Evolutionary conservation across 2,888 invertebrate species (phyloP).

Genomic region (Strigamia transsilvanica): DNA sequence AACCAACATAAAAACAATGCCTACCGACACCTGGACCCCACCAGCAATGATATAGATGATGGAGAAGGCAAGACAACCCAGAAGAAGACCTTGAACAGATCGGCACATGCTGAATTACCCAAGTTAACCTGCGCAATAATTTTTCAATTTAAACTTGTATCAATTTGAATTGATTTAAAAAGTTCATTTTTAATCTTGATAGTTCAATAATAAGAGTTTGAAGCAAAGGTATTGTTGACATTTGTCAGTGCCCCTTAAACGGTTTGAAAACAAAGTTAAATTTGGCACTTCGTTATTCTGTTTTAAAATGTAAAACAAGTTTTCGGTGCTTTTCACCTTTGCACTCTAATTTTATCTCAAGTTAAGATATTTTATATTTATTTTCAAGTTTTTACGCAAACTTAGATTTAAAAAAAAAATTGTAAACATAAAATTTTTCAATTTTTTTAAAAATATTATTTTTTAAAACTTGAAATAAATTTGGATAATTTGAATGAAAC

Average conservation of each 20-base stretch:
- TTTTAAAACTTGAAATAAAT: background rate
- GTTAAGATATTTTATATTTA: background rate
- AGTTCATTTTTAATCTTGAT: no score
- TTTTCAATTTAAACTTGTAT: no score
- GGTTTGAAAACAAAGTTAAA: background rate
- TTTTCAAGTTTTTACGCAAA: background rate
- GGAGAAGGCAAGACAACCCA: constrained; percentile 52
- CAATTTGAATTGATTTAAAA: no score
- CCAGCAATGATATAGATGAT: constrained; percentile 66
- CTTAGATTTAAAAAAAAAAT: no score
- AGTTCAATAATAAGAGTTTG: no score
- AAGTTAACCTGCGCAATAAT: background rate
- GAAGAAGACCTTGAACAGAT: constrained; percentile 44
- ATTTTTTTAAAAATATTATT: background rate
- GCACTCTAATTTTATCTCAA: background rate
- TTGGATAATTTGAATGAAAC: background rate
- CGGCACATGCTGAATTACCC: constrained; percentile 38
- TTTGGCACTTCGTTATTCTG: background rate
- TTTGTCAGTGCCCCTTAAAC: background rate
- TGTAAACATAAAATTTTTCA: background rate
- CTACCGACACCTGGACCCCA: constrained; percentile 67
- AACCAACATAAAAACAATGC: constrained; percentile 68
- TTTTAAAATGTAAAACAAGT: background rate
- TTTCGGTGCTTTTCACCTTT: background rate
- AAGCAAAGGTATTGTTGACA: background rate